Percentiles rank a stretch among this genome's conserved stretches.
Evolutionary conservation across 2,888 invertebrate genomes (phyloP).

Genomic region (Nineta flava): DNA sequence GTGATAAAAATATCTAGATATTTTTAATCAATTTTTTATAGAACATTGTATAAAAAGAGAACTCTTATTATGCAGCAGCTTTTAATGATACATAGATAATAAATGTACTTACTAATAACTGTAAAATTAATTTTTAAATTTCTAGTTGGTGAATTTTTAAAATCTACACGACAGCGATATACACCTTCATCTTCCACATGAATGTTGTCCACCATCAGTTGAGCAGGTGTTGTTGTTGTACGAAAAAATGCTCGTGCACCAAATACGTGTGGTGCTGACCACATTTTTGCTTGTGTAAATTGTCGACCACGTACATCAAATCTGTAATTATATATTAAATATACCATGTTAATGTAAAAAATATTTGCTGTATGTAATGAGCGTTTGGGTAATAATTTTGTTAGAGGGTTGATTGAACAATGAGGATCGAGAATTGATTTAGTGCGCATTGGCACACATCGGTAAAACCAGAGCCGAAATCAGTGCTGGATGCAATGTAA

Average conservation of each 20-base stretch:
- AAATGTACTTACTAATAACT: slow-evolving; percentile 45
- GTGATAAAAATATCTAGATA: too few relatives aligned
- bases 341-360: slow-evolving; percentile 13
- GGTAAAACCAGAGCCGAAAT: too few relatives aligned
- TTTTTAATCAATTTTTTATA: too few relatives aligned
- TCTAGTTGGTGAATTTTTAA: slow-evolving; percentile 54
- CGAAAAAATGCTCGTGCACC: slow-evolving; percentile 40
- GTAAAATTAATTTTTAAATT: slow-evolving; percentile 60
- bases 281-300: slow-evolving; percentile 36
- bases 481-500: too few relatives aligned
- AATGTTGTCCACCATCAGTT: slow-evolving; percentile 38
- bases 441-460: too few relatives aligned
- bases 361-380: background rate
- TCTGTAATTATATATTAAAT: slow-evolving; percentile 25
- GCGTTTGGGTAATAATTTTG: too few relatives aligned
- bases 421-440: too few relatives aligned
- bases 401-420: too few relatives aligned
- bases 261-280: slow-evolving; percentile 39
- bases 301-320: slow-evolving; percentile 40
- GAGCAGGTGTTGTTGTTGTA: slow-evolving; percentile 37
- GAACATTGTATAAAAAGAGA: too few relatives aligned
- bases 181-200: slow-evolving; percentile 47
- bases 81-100: too few relatives aligned
- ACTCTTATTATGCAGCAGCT: too few relatives aligned
- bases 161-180: slow-evolving; percentile 58